Percentiles rank a stretch among this genome's conserved stretches.
phyloP scores from a whole-genome alignment of 2,888 invertebrate species.

The Macrosiphum euphorbiae region DNA sequence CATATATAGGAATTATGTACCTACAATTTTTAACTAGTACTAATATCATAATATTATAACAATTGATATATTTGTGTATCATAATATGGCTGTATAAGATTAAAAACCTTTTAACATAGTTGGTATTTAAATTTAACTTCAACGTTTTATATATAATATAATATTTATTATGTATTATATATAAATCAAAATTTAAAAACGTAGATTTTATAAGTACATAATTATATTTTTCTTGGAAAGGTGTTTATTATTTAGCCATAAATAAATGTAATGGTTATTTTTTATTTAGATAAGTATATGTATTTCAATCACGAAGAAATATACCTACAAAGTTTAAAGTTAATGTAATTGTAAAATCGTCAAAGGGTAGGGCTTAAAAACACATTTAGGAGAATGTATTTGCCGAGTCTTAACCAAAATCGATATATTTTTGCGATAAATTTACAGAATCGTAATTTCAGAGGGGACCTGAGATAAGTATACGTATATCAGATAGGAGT shows the following conservation, averaged over 20 bases:
- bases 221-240: background rate
- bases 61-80: background rate
- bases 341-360: background rate
- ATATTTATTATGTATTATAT: background rate
- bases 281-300: background rate
- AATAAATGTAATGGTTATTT: background rate
- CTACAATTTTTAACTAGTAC: background rate
- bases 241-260: background rate
- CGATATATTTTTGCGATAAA: slow-evolving; percentile 52
- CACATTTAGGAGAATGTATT: slow-evolving; percentile 13
- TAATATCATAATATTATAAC: background rate
- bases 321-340: background rate
- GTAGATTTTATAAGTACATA: background rate
- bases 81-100: background rate
- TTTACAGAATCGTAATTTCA: slow-evolving; percentile 40
- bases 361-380: slow-evolving; percentile 22
- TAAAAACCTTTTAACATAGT: background rate
- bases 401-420: slow-evolving; percentile 22
- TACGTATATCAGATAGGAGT: slow-evolving; percentile 18
- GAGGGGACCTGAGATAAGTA: slow-evolving; percentile 35
- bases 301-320: slow-evolving; percentile 17
- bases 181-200: background rate
- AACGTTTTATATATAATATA: background rate
- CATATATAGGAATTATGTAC: background rate
- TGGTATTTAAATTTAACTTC: background rate